These are phyloP conservation scores for Exocentrus adspersus DNA, from an alignment of 2,888 invertebrate genomes.

Conservation along the genomic window DNA sequence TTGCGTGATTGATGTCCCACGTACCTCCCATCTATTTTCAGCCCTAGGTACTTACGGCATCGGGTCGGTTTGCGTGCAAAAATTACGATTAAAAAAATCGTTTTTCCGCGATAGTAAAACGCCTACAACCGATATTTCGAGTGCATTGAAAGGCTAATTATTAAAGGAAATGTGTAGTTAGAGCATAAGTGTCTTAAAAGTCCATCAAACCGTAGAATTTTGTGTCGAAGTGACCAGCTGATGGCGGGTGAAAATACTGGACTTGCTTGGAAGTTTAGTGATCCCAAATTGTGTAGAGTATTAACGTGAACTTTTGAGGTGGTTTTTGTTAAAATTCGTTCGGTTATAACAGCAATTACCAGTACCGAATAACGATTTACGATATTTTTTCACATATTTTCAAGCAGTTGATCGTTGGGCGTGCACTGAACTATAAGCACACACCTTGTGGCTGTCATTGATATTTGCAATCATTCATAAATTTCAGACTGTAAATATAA, in stretches of 20 bases:
- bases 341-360: conserved; percentile 30
- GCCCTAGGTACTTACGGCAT: conserved; percentile 77
- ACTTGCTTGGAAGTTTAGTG: conserved; percentile 61
- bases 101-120: conserved; percentile 37
- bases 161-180: conserved; percentile 66
- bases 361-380: conserved; percentile 28
- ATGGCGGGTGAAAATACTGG: conserved; percentile 65
- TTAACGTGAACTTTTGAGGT: conserved; percentile 46
- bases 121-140: conserved; percentile 61
- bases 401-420: conserved; percentile 56
- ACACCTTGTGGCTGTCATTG: conserved; percentile 60
- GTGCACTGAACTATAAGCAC: conserved; percentile 58
- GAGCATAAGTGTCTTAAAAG: conserved; percentile 65
- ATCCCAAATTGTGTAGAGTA: conserved; percentile 50
- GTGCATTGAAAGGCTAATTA: conserved; percentile 62
- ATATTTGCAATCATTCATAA: conserved; percentile 60
- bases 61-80: conserved; percentile 71
- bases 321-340: conserved; percentile 42
- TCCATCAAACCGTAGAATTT: conserved; percentile 68
- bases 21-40: conserved; percentile 64
- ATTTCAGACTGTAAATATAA: conserved; percentile 50
- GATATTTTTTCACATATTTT: conserved; percentile 39
- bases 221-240: conserved; percentile 64
- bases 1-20: conserved; percentile 61
- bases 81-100: conserved; percentile 67